Evolutionary conservation across 2,888 invertebrate species (phyloP), one percentile per base, ranked within the genome.

Genomic region (Drosophila prolongata): DNA sequence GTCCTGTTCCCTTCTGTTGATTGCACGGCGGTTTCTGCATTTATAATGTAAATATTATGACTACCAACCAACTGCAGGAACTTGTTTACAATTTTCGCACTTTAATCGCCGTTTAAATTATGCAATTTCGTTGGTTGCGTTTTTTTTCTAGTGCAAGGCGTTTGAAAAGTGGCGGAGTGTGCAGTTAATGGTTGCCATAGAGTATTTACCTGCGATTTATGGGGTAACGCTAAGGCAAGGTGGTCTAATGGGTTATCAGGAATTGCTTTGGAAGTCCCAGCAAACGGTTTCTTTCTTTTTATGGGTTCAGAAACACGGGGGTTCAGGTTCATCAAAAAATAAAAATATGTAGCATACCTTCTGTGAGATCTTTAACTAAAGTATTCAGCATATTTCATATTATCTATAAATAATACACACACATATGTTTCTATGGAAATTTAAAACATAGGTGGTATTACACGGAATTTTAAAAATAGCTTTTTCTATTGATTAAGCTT

Each of bases 1-100:
- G 38, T 40, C 27, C 38, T 34, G 44, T 30, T 46, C 30, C 38
- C 53, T 53, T 53, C 38, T 30, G 50, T 42, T 54, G 70, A 72
- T 70, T 70, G 71, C 69, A 69, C 72, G 60, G 71, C 60, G 69
- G 64, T 56, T 56, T 64, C 47, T 72, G 71, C 64, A 64, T 73
- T 57, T 72, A 57, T 65, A 72, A 72, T 71, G 71, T 73, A 72
- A 72, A 72, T 73, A 72, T 65, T 70, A 65, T 74, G 72, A 57
- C 69, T 68, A 57, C 16, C 65, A 70, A 61, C 69, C 78, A 35
- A 70, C 77, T 64, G 74, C 73, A 68, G 62, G 79, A 81, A 72
- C 77, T 83, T 85, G 77, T 85, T 85, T 87, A 79, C 77, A 83
- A 71, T 80, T 80, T 68, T 68, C 73, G 55, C 54, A 37, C 68